phyloP scores from a whole-genome alignment of 2,797 vertebrate species.

The Propithecus deckenii region DNA sequence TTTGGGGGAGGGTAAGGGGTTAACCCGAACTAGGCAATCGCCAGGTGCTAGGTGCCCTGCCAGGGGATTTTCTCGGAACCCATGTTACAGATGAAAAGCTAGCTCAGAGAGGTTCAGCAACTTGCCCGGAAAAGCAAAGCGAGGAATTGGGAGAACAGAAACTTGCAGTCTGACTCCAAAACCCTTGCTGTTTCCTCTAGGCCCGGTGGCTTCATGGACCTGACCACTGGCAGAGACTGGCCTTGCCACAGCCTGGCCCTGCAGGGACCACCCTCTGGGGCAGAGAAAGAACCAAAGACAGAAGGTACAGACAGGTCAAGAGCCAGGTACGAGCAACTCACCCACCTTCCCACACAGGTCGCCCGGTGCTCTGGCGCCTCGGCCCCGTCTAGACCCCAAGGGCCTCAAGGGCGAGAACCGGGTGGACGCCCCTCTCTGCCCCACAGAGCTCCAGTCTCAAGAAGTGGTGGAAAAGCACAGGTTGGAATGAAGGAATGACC shows the following conservation, averaged over 20 bases:
- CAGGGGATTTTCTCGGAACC: neutral
- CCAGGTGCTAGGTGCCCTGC: no score
- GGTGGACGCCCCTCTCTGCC: neutral
- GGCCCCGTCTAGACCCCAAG: neutral
- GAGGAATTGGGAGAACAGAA: neutral
- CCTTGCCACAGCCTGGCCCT: neutral
- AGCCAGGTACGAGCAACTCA: neutral
- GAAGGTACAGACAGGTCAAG: neutral
- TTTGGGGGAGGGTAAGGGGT: neutral
- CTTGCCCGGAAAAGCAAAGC: neutral
- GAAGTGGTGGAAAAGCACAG: rapidly evolving
- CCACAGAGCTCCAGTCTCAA: neutral
- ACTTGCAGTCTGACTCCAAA: neutral
- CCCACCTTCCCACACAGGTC: rapidly evolving
- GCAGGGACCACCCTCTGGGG: neutral
- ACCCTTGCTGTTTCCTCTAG: neutral
- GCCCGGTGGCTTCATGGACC: neutral
- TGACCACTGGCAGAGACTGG: neutral
- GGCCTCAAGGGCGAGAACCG: neutral
- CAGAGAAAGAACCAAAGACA: neutral
- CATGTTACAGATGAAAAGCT: neutral
- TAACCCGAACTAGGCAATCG: no score
- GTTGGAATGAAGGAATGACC: neutral
- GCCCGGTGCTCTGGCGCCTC: neutral
- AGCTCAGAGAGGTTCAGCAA: neutral